Conservation (phyloP, 2,888 invertebrate species). For the Aporophyla nigra region DNA sequence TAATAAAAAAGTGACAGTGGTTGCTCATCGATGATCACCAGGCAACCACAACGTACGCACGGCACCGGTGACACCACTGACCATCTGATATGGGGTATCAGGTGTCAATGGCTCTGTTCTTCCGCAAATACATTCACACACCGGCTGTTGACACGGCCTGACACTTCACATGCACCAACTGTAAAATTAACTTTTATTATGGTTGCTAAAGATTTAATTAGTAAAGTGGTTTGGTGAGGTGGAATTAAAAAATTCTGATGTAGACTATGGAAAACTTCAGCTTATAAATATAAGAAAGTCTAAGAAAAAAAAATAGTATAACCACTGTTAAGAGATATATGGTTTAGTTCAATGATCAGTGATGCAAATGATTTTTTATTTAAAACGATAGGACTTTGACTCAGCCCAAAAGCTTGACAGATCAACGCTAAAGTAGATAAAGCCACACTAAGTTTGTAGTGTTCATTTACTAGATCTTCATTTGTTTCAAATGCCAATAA, state of each 20-base stretch:
- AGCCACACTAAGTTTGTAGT: no score
- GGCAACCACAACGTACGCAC: constrained; percentile 71
- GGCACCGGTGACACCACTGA: constrained; percentile 43
- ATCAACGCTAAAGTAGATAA: neutral
- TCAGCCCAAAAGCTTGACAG: neutral
- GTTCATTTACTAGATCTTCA: neutral
- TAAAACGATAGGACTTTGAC: neutral
- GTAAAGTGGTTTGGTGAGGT: neutral
- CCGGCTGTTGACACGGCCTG: constrained; percentile 69
- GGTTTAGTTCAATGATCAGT: neutral
- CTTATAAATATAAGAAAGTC: no score
- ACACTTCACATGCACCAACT: constrained; percentile 67
- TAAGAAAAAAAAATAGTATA: no score
- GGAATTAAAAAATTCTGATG: neutral
- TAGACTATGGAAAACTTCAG: no score
- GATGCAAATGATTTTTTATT: neutral
- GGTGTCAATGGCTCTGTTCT: constrained; percentile 64
- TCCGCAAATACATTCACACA: constrained; percentile 78
- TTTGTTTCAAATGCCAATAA: neutral
- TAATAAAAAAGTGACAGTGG: constrained; percentile 44
- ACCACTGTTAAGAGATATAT: neutral
- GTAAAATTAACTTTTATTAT: constrained; percentile 47
- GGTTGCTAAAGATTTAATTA: constrained; percentile 38
- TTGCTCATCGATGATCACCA: constrained; percentile 71
- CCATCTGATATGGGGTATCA: constrained; percentile 71